Conservation (phyloP, 2,113 vertebrate genomes). For the Bostrychus sinensis region DNA sequence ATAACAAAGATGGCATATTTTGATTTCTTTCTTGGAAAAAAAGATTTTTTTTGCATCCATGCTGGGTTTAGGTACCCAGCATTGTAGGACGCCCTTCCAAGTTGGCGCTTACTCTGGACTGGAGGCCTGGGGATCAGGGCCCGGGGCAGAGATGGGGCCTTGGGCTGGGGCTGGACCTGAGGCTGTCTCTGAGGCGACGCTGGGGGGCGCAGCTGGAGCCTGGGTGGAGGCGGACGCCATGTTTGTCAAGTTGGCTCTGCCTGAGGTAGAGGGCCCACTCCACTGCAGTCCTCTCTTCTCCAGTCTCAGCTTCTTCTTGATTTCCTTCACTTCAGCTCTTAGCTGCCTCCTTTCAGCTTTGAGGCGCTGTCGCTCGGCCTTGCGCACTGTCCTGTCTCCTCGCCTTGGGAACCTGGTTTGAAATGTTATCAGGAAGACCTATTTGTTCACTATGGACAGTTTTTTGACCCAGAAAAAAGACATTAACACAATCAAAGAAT, state of each 20-base stretch:
- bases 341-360: slow-evolving; percentile 95
- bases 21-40: slow-evolving; percentile 74
- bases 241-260: slow-evolving; percentile 79
- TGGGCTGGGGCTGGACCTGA: slow-evolving; percentile 74
- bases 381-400: slow-evolving; percentile 93
- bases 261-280: slow-evolving; percentile 86
- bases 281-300: slow-evolving; percentile 93
- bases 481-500: slow-evolving; percentile 39
- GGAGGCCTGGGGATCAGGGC: slow-evolving; percentile 81
- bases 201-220: slow-evolving; percentile 70
- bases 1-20: slow-evolving; percentile 80
- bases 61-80: slow-evolving; percentile 81
- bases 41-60: slow-evolving; percentile 80
- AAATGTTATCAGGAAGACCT: slow-evolving; percentile 69
- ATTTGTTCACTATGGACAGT: slow-evolving; percentile 69
- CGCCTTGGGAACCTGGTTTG: slow-evolving; percentile 89
- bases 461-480: slow-evolving; percentile 52
- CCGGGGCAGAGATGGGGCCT: slow-evolving; percentile 70
- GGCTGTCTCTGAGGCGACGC: slow-evolving; percentile 68
- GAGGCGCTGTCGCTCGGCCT: slow-evolving; percentile 94
- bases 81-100: slow-evolving; percentile 78
- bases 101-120: slow-evolving; percentile 85
- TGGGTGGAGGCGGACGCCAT: slow-evolving; percentile 74
- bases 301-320: slow-evolving; percentile 95
- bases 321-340: slow-evolving; percentile 95